Conservation (phyloP, 2,888 invertebrate genomes). For the Tachina grossa region DNA sequence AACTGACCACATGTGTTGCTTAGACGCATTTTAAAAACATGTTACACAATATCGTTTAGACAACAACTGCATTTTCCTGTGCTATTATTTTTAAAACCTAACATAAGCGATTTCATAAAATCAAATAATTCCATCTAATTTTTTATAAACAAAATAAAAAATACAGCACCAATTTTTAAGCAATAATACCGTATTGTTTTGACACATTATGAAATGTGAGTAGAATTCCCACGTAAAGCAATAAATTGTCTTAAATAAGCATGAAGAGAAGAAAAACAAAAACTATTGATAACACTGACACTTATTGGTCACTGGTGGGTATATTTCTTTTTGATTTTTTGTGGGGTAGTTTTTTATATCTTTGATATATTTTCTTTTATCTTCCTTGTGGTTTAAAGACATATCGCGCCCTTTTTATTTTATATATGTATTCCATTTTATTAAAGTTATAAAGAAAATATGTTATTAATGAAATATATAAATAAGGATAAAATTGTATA, state of each 20-base stretch:
- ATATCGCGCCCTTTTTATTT: constrained; percentile 11
- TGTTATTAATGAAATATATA: constrained; percentile 45
- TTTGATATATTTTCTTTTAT: constrained; percentile 18
- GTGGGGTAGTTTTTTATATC: constrained; percentile 47
- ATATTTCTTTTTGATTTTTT: constrained; percentile 47
- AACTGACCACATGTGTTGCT: constrained; percentile 50
- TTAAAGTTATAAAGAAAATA: constrained; percentile 61
- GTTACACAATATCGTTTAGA: constrained; percentile 7
- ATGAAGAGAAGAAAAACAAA: background rate
- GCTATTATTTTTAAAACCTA: constrained; percentile 21
- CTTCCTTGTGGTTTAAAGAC: constrained; percentile 34
- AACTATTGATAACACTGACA: constrained; percentile 36
- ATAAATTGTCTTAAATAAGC: constrained; percentile 29
- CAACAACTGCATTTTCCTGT: background rate
- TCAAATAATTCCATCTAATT: background rate
- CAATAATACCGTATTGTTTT: constrained; percentile 64
- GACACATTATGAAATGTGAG: constrained; percentile 63
- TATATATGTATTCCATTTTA: constrained; percentile 21
- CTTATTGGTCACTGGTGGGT: constrained; percentile 59
- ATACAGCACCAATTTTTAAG: constrained; percentile 1
- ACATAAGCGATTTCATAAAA: constrained; percentile 33
- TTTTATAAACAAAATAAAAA: constrained; percentile 29
- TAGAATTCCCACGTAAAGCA: constrained; percentile 36
- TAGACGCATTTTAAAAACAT: constrained; percentile 23
- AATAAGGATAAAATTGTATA: constrained; percentile 36